phyloP scores from a whole-genome alignment of 2,797 vertebrate genomes.

The Poliocrania exsul region DNA sequence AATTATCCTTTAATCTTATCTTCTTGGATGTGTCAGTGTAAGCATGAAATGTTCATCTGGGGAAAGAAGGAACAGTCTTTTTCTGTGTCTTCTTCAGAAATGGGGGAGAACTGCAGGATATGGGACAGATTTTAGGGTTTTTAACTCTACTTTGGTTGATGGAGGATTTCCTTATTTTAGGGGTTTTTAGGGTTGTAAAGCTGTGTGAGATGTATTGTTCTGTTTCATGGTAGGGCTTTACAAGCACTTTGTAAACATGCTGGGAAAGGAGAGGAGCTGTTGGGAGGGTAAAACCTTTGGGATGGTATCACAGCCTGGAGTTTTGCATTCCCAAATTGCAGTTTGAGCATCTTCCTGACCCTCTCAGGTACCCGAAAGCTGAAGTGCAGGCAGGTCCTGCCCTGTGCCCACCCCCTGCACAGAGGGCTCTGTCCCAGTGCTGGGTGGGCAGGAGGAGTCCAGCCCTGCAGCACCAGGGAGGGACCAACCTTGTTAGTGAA shows the following conservation, averaged over 20 bases:
- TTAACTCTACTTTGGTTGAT: background rate
- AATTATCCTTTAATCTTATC: background rate
- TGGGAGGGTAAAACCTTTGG: background rate
- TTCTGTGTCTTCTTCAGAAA: background rate
- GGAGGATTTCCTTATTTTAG: background rate
- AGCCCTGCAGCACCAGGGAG: background rate
- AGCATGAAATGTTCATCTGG: background rate
- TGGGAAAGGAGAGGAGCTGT: background rate
- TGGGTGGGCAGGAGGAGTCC: background rate
- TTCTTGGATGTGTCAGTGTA: background rate
- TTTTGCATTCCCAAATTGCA: background rate
- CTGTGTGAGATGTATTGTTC: background rate
- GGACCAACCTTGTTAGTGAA: background rate
- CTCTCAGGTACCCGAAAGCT: background rate
- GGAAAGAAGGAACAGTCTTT: background rate
- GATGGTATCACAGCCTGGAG: accelerated
- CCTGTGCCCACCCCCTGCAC: accelerated
- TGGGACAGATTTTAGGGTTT: background rate
- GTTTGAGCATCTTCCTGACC: background rate
- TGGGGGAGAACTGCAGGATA: background rate
- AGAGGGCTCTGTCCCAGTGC: too few relatives aligned
- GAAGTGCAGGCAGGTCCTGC: background rate
- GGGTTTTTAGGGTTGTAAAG: background rate
- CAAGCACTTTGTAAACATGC: background rate
- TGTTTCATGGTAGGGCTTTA: background rate